phyloP scores from a whole-genome alignment of 2,113 vertebrate species.

The Eubucco bourcierii region DNA sequence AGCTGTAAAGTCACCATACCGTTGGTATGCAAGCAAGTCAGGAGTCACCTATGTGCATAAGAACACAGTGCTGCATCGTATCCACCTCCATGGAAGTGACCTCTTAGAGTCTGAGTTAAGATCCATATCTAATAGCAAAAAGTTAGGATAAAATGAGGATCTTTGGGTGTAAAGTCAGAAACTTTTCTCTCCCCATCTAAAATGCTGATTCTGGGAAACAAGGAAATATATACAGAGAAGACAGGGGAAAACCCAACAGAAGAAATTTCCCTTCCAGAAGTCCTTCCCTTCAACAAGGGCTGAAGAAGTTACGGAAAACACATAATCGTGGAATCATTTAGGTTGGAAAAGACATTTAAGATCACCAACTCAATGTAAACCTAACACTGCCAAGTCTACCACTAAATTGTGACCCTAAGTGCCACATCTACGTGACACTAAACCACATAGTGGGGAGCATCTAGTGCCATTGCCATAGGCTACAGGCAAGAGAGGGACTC shows the following conservation, averaged over 20 bases:
- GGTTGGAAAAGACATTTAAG: too few species aligned
- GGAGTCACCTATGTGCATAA: accelerated
- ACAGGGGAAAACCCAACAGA: not conserved
- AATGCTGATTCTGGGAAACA: not conserved
- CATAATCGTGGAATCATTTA: too few species aligned
- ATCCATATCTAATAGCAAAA: not conserved
- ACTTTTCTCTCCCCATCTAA: too few species aligned
- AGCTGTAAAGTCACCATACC: not conserved
- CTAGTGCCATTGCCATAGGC: not conserved
- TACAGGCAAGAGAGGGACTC: not conserved
- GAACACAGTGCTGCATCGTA: accelerated
- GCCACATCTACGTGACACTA: not conserved
- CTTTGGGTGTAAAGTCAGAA: not conserved
- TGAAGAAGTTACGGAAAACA: not conserved
- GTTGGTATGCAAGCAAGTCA: not conserved
- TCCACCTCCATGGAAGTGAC: too few species aligned
- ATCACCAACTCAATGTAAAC: too few species aligned
- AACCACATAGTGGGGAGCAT: not conserved
- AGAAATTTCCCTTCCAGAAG: not conserved
- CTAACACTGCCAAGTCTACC: too few species aligned
- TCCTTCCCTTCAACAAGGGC: too few species aligned
- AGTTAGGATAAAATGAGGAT: not conserved
- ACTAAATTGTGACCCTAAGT: not conserved
- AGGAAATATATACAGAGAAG: not conserved
- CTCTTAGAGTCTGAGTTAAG: not conserved